phyloP scores from a whole-genome alignment of 2,888 invertebrate species.

The Melanchra persicariae region DNA sequence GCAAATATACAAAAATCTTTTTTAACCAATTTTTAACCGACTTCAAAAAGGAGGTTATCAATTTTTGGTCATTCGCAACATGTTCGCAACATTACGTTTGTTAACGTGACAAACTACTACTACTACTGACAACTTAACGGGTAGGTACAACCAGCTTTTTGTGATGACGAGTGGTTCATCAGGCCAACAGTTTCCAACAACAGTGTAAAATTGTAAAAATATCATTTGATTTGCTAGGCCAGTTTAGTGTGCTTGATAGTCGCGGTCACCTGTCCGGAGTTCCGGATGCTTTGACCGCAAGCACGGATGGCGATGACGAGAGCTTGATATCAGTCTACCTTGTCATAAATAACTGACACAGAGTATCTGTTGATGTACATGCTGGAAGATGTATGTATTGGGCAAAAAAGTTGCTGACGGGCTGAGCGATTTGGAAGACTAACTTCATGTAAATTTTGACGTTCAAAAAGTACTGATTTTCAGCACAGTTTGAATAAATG shows the following conservation, averaged over 20 bases:
- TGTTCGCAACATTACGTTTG: too few relatives aligned
- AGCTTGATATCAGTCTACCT: not conserved
- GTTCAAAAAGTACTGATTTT: too few relatives aligned
- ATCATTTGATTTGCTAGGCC: not conserved
- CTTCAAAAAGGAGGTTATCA: too few relatives aligned
- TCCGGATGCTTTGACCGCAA: slow-evolving; percentile 6
- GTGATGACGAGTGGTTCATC: not conserved
- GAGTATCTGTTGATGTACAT: not conserved
- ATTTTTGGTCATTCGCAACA: not conserved
- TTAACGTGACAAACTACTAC: not conserved
- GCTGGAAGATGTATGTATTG: too few relatives aligned
- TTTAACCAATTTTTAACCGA: too few relatives aligned
- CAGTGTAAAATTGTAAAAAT: not conserved
- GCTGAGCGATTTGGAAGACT: too few relatives aligned
- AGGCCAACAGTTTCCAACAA: not conserved
- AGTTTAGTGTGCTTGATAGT: slow-evolving; percentile 3
- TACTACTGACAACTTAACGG: too few relatives aligned
- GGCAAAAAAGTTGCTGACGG: too few relatives aligned
- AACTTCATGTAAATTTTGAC: too few relatives aligned
- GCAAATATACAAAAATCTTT: too few relatives aligned
- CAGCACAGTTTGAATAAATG: too few relatives aligned
- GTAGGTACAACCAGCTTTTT: not conserved
- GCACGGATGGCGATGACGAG: not conserved
- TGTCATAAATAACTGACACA: not conserved
- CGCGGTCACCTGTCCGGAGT: slow-evolving; percentile 2